These are phyloP conservation scores for Gila orcuttii DNA, from an alignment of 2,113 vertebrate genomes.

Conservation along the genomic window DNA sequence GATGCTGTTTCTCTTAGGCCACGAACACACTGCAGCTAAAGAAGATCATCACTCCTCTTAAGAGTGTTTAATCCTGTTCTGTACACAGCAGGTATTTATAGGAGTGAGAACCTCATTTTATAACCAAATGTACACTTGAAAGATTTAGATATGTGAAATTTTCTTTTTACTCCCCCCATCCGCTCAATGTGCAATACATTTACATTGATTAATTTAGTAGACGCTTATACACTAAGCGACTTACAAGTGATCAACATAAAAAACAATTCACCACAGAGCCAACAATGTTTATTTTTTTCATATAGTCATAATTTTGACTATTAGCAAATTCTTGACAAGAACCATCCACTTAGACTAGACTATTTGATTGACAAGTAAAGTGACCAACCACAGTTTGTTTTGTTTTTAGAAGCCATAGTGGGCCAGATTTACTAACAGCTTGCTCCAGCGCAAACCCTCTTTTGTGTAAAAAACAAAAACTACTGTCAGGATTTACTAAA, in stretches of 20 bases:
- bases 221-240: neutral
- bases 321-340: neutral
- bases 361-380: neutral
- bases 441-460: too few relatives aligned
- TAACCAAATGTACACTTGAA: neutral
- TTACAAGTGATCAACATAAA: neutral
- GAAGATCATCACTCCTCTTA: neutral
- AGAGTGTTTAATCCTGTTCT: slow-evolving; percentile 1
- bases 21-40: slow-evolving; percentile 19
- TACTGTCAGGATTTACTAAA: too few relatives aligned
- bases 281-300: neutral
- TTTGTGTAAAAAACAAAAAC: too few relatives aligned
- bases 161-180: too few relatives aligned
- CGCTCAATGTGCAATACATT: too few relatives aligned
- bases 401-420: neutral
- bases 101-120: slow-evolving; percentile 9
- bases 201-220: neutral
- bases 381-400: neutral
- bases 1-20: slow-evolving; percentile 36
- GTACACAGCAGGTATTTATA: slow-evolving; percentile 3
- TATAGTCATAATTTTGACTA: neutral
- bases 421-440: too few relatives aligned
- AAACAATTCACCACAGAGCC: neutral
- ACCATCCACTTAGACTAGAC: neutral
- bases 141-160: neutral